Evolutionary conservation across 2,888 invertebrate species (phyloP).

Genomic region (Steinernema hermaphroditum): DNA sequence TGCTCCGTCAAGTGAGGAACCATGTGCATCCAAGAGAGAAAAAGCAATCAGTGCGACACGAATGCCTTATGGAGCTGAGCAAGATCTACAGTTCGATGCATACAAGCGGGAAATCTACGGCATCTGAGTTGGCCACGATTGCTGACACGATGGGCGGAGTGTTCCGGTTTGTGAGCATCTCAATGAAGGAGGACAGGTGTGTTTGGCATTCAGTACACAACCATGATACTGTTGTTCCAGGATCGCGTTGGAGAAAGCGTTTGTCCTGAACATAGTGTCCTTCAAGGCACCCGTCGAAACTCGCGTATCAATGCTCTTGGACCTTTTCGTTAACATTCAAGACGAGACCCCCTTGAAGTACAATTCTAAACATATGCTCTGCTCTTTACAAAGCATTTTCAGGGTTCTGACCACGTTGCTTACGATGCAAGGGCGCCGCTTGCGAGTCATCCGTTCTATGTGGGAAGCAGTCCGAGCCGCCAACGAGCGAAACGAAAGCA

Average conservation of each 20-base stretch:
- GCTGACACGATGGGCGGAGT: conserved; percentile 9
- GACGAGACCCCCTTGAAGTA: not conserved
- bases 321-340: not conserved
- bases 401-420: not conserved
- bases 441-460: not conserved
- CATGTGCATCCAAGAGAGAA: not conserved
- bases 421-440: not conserved
- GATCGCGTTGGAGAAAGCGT: not conserved
- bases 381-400: not conserved
- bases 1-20: conserved; percentile 2
- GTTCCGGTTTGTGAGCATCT: not conserved
- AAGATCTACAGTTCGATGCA: not conserved
- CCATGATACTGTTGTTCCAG: not conserved
- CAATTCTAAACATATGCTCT: not conserved
- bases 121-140: not conserved
- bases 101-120: not conserved
- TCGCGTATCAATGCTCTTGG: not conserved
- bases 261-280: not conserved
- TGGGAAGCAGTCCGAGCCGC: not conserved
- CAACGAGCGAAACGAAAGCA: not conserved
- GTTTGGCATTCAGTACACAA: too few species aligned
- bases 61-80: not conserved
- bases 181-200: not conserved
- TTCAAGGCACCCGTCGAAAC: not conserved
- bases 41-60: conserved; percentile 1